Percentiles rank a stretch among this genome's conserved stretches.
These are phyloP conservation scores for Reinhardtius hippoglossoides DNA, from an alignment of 2,113 vertebrate species.

Conservation along the genomic window DNA sequence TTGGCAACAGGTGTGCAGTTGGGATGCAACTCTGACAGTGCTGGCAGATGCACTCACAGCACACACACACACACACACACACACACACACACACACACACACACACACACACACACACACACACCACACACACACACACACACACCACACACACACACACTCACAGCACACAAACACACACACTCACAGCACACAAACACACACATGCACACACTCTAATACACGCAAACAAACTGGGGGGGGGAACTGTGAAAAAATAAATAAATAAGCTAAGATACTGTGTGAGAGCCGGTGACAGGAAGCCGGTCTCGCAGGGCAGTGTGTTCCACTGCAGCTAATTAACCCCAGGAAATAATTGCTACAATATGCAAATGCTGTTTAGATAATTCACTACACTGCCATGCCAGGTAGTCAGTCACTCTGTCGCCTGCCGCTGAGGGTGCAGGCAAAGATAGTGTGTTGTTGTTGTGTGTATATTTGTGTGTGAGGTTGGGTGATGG, in stretches of 20 bases:
- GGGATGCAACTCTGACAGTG: slow-evolving; percentile 79
- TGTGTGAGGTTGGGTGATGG: slow-evolving; percentile 14
- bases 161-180: slow-evolving; percentile 37
- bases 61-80: slow-evolving; percentile 29
- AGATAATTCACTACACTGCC: slow-evolving; percentile 92
- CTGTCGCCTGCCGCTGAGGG: slow-evolving; percentile 78
- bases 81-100: no score
- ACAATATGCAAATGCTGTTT: slow-evolving; percentile 98
- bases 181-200: slow-evolving; percentile 1
- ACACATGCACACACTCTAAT: neutral
- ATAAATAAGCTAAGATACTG: slow-evolving; percentile 79
- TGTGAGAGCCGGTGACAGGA: slow-evolving; percentile 89
- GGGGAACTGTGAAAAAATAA: slow-evolving; percentile 55
- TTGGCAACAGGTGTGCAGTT: slow-evolving; percentile 85
- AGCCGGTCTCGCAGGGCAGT: slow-evolving; percentile 91
- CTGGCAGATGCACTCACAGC: slow-evolving; percentile 83
- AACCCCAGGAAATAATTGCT: slow-evolving; percentile 99
- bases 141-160: slow-evolving; percentile 52
- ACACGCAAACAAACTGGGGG: slow-evolving; percentile 31
- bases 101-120: slow-evolving; percentile 53
- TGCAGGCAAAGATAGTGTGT: slow-evolving; percentile 30
- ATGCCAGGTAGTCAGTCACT: slow-evolving; percentile 91
- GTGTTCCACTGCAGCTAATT: slow-evolving; percentile 96
- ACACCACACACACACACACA: slow-evolving; percentile 34
- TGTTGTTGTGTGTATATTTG: slow-evolving; percentile 16